These are phyloP conservation scores for Dicerorhinus sumatrensis DNA, from an alignment of 2,113 vertebrate species.

Conservation along the genomic window DNA sequence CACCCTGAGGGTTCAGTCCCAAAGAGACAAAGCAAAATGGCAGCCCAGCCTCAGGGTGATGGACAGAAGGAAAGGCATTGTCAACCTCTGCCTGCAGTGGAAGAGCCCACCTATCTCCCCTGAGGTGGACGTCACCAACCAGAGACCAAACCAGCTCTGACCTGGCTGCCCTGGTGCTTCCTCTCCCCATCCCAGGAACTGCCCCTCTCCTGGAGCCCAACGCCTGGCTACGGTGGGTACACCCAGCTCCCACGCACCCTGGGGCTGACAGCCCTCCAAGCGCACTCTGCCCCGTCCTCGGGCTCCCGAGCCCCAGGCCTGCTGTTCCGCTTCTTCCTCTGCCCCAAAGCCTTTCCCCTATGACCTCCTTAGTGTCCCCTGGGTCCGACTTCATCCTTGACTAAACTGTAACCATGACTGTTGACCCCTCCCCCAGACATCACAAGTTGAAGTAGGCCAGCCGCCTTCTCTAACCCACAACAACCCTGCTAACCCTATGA, in stretches of 20 bases:
- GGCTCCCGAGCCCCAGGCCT: background rate
- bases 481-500: background rate
- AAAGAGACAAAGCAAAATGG: background rate
- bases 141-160: background rate
- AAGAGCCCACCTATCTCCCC: background rate
- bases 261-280: background rate
- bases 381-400: background rate
- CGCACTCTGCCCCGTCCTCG: rapidly evolving
- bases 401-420: background rate
- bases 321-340: background rate
- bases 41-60: background rate
- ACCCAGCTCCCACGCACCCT: background rate
- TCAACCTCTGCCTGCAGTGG: background rate
- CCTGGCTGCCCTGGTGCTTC: background rate
- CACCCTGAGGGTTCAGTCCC: background rate
- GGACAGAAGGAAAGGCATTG: background rate
- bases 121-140: background rate
- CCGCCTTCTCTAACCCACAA: background rate
- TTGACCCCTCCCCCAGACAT: background rate
- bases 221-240: background rate
- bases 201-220: background rate
- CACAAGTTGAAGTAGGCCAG: background rate
- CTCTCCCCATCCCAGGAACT: background rate
- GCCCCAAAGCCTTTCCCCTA: background rate
- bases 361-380: background rate